These are phyloP conservation scores for Paratilapia polleni DNA, from an alignment of 2,113 vertebrate species.

Conservation along the genomic window DNA sequence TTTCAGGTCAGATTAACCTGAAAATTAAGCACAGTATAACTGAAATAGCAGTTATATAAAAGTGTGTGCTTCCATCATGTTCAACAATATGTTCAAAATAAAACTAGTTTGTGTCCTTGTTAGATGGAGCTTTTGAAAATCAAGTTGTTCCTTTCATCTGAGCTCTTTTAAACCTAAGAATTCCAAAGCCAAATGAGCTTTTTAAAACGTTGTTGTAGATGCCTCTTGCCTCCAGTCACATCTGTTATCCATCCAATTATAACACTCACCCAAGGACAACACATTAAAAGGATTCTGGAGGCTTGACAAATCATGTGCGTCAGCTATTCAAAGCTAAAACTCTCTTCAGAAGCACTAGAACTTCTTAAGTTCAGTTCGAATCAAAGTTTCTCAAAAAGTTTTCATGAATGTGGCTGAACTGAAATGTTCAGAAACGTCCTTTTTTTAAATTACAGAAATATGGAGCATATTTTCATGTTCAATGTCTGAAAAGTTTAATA, in stretches of 20 bases:
- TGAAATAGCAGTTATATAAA: not conserved
- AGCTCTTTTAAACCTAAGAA: conserved; percentile 8
- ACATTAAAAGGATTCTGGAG: conserved; percentile 53
- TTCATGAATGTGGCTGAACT: not conserved
- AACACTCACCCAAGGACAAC: conserved; percentile 60
- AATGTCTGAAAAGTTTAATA: too few species aligned
- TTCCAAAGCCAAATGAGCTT: conserved; percentile 29
- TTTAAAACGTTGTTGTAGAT: conserved; percentile 23
- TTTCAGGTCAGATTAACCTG: not conserved
- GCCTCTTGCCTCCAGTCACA: conserved; percentile 40
- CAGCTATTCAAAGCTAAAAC: conserved; percentile 36
- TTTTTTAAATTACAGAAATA: not conserved
- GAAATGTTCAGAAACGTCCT: not conserved
- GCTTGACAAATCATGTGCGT: conserved; percentile 46
- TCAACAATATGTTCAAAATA: not conserved
- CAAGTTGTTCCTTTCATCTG: conserved; percentile 12
- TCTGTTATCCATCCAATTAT: conserved; percentile 61
- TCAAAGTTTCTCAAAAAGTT: not conserved
- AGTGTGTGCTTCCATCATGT: not conserved
- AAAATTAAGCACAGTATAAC: not conserved
- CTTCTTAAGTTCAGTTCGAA: conserved; percentile 23
- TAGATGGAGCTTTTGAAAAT: conserved; percentile 12
- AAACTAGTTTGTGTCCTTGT: not conserved
- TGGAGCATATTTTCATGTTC: not conserved
- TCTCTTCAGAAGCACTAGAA: conserved; percentile 12